Conservation (phyloP, 2,113 vertebrate species). For the Leptodactylus fuscus region DNA sequence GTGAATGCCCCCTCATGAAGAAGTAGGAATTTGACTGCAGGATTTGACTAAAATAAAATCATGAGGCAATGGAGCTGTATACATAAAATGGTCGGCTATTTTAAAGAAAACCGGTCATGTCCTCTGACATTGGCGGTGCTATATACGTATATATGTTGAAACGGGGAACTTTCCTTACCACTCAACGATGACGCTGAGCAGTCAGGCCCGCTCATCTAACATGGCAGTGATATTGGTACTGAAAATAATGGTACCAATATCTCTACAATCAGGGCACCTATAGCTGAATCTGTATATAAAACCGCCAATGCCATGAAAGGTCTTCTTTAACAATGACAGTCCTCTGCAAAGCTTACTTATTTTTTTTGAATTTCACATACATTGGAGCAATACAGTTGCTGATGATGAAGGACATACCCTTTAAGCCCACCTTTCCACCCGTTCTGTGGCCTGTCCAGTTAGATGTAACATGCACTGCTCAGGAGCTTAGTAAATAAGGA, state of each 20-base stretch:
- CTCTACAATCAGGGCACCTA: too few species aligned
- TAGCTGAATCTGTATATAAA: too few species aligned
- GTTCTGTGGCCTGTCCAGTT: background rate
- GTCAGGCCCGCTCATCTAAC: too few species aligned
- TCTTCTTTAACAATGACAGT: background rate
- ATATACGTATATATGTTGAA: too few species aligned
- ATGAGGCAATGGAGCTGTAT: background rate
- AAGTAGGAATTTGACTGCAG: background rate
- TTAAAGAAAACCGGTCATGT: too few species aligned
- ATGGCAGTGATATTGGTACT: too few species aligned
- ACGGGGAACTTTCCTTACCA: too few species aligned
- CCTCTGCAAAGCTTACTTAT: background rate
- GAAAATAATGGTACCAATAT: too few species aligned
- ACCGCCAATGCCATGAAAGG: too few species aligned
- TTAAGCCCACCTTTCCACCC: background rate
- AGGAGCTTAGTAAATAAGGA: slow-evolving; percentile 22
- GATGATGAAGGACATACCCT: background rate
- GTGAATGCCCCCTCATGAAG: too few species aligned
- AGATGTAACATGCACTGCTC: slow-evolving; percentile 36
- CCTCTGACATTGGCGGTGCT: too few species aligned
- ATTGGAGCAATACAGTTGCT: background rate
- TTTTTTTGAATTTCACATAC: background rate
- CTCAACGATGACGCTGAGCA: too few species aligned
- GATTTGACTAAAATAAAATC: background rate
- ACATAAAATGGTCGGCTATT: background rate